A percentile compares a stretch with the other conserved stretches of the same genome.
phyloP scores from a whole-genome alignment of 1,140 invertebrate genomes.

The Acromyrmex echinatior region DNA sequence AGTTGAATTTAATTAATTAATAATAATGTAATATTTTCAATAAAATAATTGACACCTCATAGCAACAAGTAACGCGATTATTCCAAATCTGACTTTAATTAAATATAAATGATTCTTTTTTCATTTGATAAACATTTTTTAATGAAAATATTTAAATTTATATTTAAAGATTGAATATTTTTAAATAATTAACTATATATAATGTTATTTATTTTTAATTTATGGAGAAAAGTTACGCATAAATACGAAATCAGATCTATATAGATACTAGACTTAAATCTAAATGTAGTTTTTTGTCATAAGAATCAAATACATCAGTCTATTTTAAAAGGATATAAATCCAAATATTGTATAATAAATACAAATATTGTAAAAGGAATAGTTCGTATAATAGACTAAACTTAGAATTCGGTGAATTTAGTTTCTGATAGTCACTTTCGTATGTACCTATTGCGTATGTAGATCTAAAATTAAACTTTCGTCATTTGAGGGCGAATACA shows the following conservation, averaged over 20 bases:
- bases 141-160: too few relatives aligned
- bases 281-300: neutral
- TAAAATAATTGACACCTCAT: neutral
- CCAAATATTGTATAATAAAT: too few relatives aligned
- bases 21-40: neutral
- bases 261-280: neutral
- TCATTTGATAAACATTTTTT: too few relatives aligned
- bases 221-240: neutral
- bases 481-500: slow-evolving; percentile 22
- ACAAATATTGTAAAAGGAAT: slow-evolving; percentile 1
- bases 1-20: neutral
- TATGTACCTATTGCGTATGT: slow-evolving; percentile 10
- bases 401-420: slow-evolving; percentile 26
- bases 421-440: slow-evolving; percentile 18
- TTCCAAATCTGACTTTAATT: too few relatives aligned
- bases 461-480: slow-evolving; percentile 51
- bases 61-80: neutral
- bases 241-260: neutral
- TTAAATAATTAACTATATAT: too few relatives aligned
- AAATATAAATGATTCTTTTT: too few relatives aligned
- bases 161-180: too few relatives aligned
- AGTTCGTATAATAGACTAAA: neutral
- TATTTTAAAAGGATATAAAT: neutral
- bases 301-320: neutral
- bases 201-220: neutral